phyloP scores from a whole-genome alignment of 2,797 vertebrate species.

The Agapornis canus region DNA sequence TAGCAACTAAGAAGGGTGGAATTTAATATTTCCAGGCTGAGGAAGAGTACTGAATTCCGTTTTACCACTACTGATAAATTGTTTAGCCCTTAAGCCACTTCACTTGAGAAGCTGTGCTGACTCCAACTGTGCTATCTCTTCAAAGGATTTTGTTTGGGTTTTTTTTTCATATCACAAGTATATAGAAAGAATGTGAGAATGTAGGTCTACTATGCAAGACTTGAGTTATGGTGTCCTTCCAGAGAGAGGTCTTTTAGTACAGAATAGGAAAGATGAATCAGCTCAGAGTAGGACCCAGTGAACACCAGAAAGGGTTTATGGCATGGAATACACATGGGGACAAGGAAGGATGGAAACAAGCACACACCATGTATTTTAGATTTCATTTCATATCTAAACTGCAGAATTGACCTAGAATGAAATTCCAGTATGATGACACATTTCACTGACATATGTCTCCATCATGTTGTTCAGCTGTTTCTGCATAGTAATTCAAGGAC shows the following conservation, averaged over 20 bases:
- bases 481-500: neutral
- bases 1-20: neutral
- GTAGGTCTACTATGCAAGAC: neutral
- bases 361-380: neutral
- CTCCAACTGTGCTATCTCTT: neutral
- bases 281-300: neutral
- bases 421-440: neutral
- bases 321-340: neutral
- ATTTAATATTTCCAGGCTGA: neutral
- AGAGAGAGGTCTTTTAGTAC: neutral
- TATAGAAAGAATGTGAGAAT: neutral
- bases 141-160: neutral
- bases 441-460: neutral
- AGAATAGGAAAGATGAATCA: neutral
- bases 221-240: neutral
- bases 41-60: neutral
- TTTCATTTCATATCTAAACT: neutral
- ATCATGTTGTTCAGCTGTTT: neutral
- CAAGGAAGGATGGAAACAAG: neutral
- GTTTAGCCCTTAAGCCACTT: neutral
- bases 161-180: neutral
- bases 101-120: neutral
- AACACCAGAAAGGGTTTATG: neutral
- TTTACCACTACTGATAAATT: neutral
- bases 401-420: neutral